Evolutionary conservation across 1,140 invertebrate genomes (phyloP), one percentile per base, ranked within the genome.

Genomic region (Achatina immaculata): DNA sequence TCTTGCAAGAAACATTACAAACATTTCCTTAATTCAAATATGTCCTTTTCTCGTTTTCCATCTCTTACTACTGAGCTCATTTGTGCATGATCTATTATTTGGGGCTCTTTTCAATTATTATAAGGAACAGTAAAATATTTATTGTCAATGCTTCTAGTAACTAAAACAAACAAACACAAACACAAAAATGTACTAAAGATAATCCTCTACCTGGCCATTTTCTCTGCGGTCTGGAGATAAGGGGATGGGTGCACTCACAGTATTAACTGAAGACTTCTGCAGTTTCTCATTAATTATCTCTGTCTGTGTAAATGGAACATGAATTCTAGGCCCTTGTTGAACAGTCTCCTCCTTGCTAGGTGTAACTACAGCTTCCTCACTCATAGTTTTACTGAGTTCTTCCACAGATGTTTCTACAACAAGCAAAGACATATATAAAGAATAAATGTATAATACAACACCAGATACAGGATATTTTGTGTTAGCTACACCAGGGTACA

Each of bases 341-440:
- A 82, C 28, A 31, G 76, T 55, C 7, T 68, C 48, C 31, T 78
- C 65, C 28, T 0, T 71, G 34, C 65, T 79, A 66, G 78, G 38
- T 38, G 66, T 62, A 34, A 51, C 48, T 28, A 69, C 31, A 66
- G 28, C 40, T 0, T n/a, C 45, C 24, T 72, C 48, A 42, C 45
- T 51, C 9, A 9, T 34, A 31, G 69, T 38, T 31, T 71, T 69
- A 58, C 24, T 51, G 0, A 83, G 82, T 21, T 85, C 85, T 82
- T 88, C 87, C 28, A 86, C 83, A 28, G 85, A 81, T 62, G 86
- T 80, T 75, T 89, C 88, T 89, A 84, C 24, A 87, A 74, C 31
- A 40, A 24, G 42, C 21, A 28, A 38, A 48, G n/a, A 75, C 6
- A 65, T 43, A 24, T 28, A 72, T n/a, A 68, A 36, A 68, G n/a